A percentile compares a stretch with the other conserved stretches of the same genome.
phyloP scores from a whole-genome alignment of 2,797 vertebrate genomes.

The Silurus lanzhouensis region DNA sequence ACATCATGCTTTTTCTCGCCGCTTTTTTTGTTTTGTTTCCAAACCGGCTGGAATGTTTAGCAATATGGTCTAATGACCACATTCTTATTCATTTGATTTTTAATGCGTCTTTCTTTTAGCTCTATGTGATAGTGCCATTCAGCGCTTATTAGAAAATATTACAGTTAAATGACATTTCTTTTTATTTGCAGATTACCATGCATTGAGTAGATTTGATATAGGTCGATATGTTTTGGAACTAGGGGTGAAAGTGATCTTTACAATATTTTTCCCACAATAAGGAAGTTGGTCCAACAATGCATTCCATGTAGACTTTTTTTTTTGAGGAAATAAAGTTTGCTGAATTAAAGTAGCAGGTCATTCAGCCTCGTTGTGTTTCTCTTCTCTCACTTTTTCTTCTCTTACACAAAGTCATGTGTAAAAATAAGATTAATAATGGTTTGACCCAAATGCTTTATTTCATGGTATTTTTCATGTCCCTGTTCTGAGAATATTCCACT shows the following conservation, averaged over 20 bases:
- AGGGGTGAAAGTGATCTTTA: conserved; percentile 64
- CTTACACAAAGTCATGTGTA: conserved; percentile 78
- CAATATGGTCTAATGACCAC: conserved; percentile 62
- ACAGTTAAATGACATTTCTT: conserved; percentile 70
- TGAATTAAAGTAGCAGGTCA: conserved; percentile 72
- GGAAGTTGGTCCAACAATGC: conserved; percentile 71
- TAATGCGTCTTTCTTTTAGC: conserved; percentile 43
- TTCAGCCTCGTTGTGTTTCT: conserved; percentile 64
- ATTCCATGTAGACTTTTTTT: conserved; percentile 72
- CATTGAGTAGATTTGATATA: conserved; percentile 75
- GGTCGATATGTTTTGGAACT: conserved; percentile 66
- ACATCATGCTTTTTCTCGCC: conserved; percentile 36
- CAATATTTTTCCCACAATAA: conserved; percentile 71
- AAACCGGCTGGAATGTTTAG: conserved; percentile 52
- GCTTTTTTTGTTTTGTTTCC: conserved; percentile 10
- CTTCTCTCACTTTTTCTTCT: conserved; percentile 37
- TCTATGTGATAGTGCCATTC: conserved; percentile 64
- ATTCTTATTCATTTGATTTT: conserved; percentile 56
- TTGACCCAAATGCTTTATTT: conserved; percentile 76
- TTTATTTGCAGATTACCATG: conserved; percentile 66
- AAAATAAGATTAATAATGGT: conserved; percentile 75
- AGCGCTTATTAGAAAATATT: conserved; percentile 69
- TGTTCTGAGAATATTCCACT: conserved; percentile 74
- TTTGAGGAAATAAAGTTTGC: conserved; percentile 68
- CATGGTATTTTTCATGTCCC: conserved; percentile 70